These are phyloP conservation scores for Pyrgus malvae DNA, from an alignment of 2,888 invertebrate species.

Conservation along the genomic window DNA sequence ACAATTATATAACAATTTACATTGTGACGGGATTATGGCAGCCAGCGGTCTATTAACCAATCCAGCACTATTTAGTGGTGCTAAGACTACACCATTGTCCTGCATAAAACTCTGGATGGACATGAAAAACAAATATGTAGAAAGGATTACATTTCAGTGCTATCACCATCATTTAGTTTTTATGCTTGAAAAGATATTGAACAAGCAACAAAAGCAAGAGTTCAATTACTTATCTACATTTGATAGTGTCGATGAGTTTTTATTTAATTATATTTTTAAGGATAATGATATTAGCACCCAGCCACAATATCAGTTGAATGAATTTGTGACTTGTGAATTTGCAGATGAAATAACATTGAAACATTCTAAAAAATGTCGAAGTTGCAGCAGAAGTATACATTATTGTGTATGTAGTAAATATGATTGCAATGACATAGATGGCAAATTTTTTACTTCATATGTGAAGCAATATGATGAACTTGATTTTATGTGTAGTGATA, in stretches of 20 bases:
- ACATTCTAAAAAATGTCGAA: conserved; percentile 68
- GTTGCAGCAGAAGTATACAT: conserved; percentile 60
- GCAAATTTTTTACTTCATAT: conserved; percentile 62
- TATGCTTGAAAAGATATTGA: conserved; percentile 93
- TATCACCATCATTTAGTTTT: conserved; percentile 98
- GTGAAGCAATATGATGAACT: conserved; percentile 56
- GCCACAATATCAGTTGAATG: conserved; percentile 43
- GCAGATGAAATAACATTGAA: conserved; percentile 63
- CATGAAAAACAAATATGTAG: conserved; percentile 83
- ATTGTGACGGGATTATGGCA: conserved; percentile 94
- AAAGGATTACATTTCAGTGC: conserved; percentile 88
- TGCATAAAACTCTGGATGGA: conserved; percentile 93
- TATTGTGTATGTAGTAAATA: conserved; percentile 67
- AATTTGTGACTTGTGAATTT: conserved; percentile 64
- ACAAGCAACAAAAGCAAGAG: conserved; percentile 85
- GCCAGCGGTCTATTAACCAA: conserved; percentile 95
- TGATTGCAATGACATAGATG: conserved; percentile 53
- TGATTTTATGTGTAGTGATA: conserved; percentile 66
- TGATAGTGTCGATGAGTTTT: conserved; percentile 86
- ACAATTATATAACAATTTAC: conserved; percentile 84
- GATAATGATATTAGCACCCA: conserved; percentile 48
- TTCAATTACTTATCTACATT: conserved; percentile 90
- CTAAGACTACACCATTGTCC: conserved; percentile 84
- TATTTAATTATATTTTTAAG: conserved; percentile 81
- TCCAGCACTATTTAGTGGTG: conserved; percentile 93